Percentiles rank a stretch among this genome's conserved stretches.
Evolutionary conservation across 2,113 vertebrate species (phyloP).

Genomic region (Himantopus leucocephalus): DNA sequence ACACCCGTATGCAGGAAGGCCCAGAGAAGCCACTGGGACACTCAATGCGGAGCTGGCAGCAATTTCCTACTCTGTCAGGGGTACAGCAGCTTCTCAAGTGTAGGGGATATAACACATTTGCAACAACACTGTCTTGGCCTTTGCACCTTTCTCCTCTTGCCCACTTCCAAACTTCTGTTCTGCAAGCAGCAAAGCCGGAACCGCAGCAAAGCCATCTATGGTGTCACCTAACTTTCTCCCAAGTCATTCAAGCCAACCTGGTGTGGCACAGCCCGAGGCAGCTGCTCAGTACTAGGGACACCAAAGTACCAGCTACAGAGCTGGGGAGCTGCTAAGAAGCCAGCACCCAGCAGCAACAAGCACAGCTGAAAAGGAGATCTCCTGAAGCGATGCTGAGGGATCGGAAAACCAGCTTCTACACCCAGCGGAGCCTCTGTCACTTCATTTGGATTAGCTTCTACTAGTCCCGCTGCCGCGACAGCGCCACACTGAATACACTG

Average conservation of each 20-base stretch:
- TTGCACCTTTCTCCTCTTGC: neutral
- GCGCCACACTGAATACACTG: neutral
- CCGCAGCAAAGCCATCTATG: neutral
- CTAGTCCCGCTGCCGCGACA: neutral
- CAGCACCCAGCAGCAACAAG: neutral
- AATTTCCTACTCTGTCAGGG: neutral
- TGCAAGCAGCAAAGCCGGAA: neutral
- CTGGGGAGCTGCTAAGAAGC: neutral
- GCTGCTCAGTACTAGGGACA: neutral
- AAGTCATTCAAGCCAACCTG: neutral
- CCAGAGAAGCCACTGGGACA: neutral
- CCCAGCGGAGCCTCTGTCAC: neutral
- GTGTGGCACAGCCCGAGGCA: neutral
- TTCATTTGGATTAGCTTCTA: neutral
- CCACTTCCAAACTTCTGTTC: neutral
- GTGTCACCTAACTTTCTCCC: neutral
- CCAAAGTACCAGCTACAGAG: neutral
- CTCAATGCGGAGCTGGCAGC: neutral
- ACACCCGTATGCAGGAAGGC: neutral
- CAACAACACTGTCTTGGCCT: neutral
- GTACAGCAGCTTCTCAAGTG: neutral
- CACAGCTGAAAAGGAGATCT: neutral
- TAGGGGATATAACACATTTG: rapidly evolving
- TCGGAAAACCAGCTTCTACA: neutral
- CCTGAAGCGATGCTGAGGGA: neutral